phyloP scores from a whole-genome alignment of 2,113 vertebrate genomes.

The Oostethus manadensis region DNA sequence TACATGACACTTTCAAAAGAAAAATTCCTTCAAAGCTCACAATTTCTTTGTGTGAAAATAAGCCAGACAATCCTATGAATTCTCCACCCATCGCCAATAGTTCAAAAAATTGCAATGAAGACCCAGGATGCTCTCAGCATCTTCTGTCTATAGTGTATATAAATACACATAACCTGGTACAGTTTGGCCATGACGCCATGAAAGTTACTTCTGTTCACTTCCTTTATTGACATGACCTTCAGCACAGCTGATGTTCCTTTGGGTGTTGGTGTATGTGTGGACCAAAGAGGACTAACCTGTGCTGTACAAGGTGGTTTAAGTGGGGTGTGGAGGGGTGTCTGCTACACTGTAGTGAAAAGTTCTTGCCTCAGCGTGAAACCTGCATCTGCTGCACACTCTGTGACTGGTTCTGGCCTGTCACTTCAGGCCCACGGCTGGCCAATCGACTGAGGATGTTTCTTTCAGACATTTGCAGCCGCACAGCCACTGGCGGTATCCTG shows the following conservation, averaged over 20 bases:
- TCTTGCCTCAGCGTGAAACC: conserved; percentile 68
- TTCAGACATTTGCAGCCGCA: conserved; percentile 95
- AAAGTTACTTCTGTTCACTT: conserved; percentile 22
- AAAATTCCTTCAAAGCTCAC: conserved; percentile 27
- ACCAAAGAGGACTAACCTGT: conserved; percentile 49
- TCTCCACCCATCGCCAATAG: conserved; percentile 17
- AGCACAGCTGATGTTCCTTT: conserved; percentile 33
- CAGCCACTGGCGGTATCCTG: conserved; percentile 92
- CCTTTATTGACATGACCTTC: conserved; percentile 22
- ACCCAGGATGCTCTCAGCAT: conserved; percentile 48
- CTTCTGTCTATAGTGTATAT: conserved; percentile 42
- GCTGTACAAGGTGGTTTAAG: conserved; percentile 48
- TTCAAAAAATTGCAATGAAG: conserved; percentile 50
- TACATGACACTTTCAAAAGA: conserved; percentile 19
- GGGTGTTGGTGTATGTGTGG: conserved; percentile 37
- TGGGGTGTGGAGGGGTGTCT: conserved; percentile 22
- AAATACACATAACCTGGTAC: conserved; percentile 11
- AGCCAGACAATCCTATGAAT: conserved; percentile 45
- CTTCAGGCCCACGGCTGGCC: conserved; percentile 87
- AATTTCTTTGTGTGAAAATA: conserved; percentile 44
- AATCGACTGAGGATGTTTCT: conserved; percentile 95
- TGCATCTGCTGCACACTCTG: conserved; percentile 77
- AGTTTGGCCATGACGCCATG: conserved; percentile 26
- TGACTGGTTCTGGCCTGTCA: conserved; percentile 62
- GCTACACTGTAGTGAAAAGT: conserved; percentile 51